Base-by-base conservation (phyloP, 2,113 vertebrate species). In the Saguinus midas region DNA sequence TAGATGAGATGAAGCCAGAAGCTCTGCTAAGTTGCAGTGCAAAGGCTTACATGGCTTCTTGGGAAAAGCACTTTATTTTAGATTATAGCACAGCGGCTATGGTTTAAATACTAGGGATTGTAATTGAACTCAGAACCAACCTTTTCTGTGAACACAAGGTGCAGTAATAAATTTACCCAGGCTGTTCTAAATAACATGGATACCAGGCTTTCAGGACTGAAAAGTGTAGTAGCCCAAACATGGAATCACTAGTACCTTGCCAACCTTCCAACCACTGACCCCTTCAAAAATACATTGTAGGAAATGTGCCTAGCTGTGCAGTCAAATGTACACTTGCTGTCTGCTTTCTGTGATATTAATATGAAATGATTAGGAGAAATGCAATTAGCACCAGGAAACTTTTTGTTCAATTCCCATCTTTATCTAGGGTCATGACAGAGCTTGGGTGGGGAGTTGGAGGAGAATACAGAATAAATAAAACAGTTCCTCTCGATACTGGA, bases 41-140 rank as follows among this genome's bases (percentile, higher is more conserved):
- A 94, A 97, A 98, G 97, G 93, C 98, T 98, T 98, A 98, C 97
- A 97, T 94, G 96, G 93, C 93, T 98, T 95, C 97, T 97, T 97
- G 97, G 98, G 97, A 98, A 98, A 98, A 99, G 98, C 98, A 98
- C 98, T 98, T 98, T 98, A 98, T 98, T 98, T 98, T 98, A 98
- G 98, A 98, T 98, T 98, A 98, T 93, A 98, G 98, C 90, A 97
- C 97, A 98, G 87, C 55, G 73, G 98, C 98, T 98, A 97, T 97
- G 98, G 81, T 98, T 99, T 98, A 98, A 98, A 98, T 97, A 98
- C 97, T 94, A 94, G 97, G 52, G 95, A 97, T 96, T 98, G 98
- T 98, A 98, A 98, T 96, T 98, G 98, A 98, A 98, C 98, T 96
- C 96, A 98, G 97, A 98, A 97, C 98, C 97, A 97, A 83, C 94